phyloP scores from a whole-genome alignment of 2,797 vertebrate species.

The Champsocephalus esox region DNA sequence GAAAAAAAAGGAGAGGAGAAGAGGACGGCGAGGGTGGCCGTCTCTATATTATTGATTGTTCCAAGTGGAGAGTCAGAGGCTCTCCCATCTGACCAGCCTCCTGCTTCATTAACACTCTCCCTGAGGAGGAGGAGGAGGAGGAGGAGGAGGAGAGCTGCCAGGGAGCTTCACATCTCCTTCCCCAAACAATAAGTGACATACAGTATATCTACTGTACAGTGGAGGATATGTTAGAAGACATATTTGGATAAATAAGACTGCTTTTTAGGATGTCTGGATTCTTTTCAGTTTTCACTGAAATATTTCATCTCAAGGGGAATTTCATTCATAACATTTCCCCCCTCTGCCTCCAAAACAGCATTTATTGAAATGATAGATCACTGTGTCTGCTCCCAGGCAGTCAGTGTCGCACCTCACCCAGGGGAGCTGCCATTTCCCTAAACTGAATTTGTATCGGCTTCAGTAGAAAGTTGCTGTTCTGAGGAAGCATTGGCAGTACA shows the following conservation, averaged over 20 bases:
- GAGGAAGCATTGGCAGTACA: conserved; percentile 11
- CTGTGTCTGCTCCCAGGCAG: conserved; percentile 19
- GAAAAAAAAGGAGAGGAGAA: conserved; percentile 41
- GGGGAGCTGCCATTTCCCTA: conserved; percentile 20
- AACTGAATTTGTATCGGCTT: conserved; percentile 48
- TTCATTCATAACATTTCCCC: background rate
- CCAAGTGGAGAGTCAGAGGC: conserved; percentile 59
- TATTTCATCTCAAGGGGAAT: conserved; percentile 3
- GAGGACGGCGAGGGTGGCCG: conserved; percentile 39
- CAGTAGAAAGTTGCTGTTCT: conserved; percentile 13
- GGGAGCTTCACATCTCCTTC: conserved; percentile 57
- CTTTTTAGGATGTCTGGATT: conserved; percentile 19
- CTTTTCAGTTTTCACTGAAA: conserved; percentile 11
- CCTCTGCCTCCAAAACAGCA: conserved; percentile 3
- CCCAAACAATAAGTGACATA: conserved; percentile 56
- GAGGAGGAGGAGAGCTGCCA: conserved; percentile 41
- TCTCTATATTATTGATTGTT: conserved; percentile 72
- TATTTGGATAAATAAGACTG: conserved; percentile 12
- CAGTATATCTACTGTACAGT: conserved; percentile 37
- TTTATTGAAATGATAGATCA: conserved; percentile 31
- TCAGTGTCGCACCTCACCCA: conserved; percentile 9
- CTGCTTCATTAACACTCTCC: conserved; percentile 75
- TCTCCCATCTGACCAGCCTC: conserved; percentile 68
- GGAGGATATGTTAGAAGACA: conserved; percentile 23
- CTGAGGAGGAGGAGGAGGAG: conserved; percentile 54